phyloP scores from a whole-genome alignment of 53 echinoderm and acorn worm species.

The Luidia sarsii region DNA sequence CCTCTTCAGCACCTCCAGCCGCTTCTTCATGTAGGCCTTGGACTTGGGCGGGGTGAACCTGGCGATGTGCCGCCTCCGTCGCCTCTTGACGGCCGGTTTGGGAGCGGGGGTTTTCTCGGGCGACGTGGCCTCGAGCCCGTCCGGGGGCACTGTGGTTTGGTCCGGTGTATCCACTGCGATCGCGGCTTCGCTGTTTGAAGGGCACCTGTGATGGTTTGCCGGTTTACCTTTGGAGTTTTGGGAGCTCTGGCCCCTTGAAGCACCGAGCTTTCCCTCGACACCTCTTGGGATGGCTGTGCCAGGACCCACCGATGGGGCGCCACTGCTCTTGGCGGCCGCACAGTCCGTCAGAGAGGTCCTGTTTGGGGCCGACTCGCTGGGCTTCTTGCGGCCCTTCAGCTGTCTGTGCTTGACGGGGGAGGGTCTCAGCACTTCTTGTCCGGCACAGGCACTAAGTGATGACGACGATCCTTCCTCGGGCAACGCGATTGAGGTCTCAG shows the following conservation, averaged over 20 bases:
- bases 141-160: not conserved
- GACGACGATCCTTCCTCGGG: not conserved
- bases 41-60: constrained; percentile 39
- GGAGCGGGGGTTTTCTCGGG: not conserved
- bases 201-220: not conserved
- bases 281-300: too few relatives aligned
- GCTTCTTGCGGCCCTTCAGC: not conserved
- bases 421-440: not conserved
- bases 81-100: constrained; percentile 13
- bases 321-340: not conserved
- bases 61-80: constrained; percentile 11
- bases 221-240: too few relatives aligned
- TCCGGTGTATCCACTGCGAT: not conserved
- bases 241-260: not conserved
- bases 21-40: constrained; percentile 40
- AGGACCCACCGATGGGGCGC: not conserved
- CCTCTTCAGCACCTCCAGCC: not conserved
- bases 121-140: not conserved
- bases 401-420: not conserved
- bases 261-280: too few relatives aligned
- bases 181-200: not conserved
- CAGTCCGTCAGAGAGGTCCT: not conserved
- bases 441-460: not conserved
- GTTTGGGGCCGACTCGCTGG: not conserved
- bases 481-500: not conserved